phyloP scores from a whole-genome alignment of 2,113 vertebrate species.

The Zosterops japonicus region DNA sequence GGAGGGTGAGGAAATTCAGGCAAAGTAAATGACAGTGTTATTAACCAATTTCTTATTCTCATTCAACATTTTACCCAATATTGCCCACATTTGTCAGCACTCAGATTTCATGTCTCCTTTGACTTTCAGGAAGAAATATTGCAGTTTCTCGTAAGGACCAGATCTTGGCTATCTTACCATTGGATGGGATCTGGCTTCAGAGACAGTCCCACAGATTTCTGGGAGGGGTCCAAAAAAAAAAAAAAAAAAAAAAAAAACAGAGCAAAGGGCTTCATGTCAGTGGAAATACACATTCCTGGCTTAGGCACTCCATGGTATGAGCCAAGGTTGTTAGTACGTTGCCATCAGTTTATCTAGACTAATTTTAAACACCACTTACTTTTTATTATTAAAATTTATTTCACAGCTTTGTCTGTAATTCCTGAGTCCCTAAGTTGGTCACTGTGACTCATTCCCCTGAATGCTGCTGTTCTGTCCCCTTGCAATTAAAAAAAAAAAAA shows the following conservation, averaged over 20 bases:
- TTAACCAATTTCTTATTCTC: slow-evolving; percentile 21
- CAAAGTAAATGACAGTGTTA: slow-evolving; percentile 19
- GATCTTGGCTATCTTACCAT: background rate
- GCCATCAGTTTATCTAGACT: background rate
- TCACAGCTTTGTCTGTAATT: background rate
- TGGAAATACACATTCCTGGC: slow-evolving; percentile 10
- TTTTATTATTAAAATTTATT: background rate
- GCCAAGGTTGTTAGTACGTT: background rate
- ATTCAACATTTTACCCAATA: background rate
- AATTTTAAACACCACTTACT: background rate
- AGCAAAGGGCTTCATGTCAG: background rate
- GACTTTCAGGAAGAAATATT: slow-evolving; percentile 53
- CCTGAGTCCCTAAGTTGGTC: background rate
- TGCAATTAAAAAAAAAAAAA: fast-evolving
- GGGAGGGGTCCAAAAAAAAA: background rate
- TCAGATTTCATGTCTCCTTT: slow-evolving; percentile 22
- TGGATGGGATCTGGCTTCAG: slow-evolving; percentile 13
- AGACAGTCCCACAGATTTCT: background rate
- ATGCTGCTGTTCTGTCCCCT: background rate
- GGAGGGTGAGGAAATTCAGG: slow-evolving; percentile 1
- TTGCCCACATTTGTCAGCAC: slow-evolving; percentile 14
- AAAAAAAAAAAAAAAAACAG: background rate
- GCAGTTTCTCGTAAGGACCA: slow-evolving; percentile 17
- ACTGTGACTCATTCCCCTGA: background rate
- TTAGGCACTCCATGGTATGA: background rate